phyloP scores from a whole-genome alignment of 2,888 invertebrate genomes.

The Chydorus sphaericus region DNA sequence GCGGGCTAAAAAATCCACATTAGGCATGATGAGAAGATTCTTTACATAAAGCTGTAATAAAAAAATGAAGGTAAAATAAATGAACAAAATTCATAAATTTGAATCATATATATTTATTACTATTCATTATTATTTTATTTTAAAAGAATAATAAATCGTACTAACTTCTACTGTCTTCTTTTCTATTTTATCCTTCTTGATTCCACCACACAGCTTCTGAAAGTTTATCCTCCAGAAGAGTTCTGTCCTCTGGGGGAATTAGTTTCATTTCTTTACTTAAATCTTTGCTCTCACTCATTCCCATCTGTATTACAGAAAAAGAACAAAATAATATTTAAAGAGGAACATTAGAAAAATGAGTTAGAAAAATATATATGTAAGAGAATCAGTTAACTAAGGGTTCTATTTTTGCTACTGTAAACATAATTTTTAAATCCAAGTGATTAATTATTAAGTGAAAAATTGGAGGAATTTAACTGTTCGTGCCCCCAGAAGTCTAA shows the following conservation, averaged over 20 bases:
- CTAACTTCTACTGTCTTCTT: background rate
- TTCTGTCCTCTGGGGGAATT: constrained; percentile 6
- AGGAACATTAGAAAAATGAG: too few species aligned
- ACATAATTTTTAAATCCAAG: too few species aligned
- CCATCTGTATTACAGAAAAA: background rate
- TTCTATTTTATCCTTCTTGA: constrained; percentile 3
- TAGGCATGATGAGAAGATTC: background rate
- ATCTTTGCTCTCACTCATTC: constrained; percentile 8
- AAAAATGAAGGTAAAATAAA: background rate
- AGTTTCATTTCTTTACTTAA: constrained; percentile 5
- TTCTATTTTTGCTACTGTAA: too few species aligned
- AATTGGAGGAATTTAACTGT: too few species aligned
- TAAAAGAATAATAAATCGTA: background rate
- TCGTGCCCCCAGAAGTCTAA: too few species aligned
- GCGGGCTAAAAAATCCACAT: background rate
- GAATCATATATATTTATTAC: background rate
- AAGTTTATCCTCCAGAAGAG: background rate
- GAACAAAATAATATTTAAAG: background rate
- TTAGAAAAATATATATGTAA: too few species aligned
- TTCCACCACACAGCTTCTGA: background rate
- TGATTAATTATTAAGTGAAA: too few species aligned
- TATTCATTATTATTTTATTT: background rate
- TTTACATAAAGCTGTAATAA: background rate
- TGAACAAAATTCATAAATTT: too few species aligned
- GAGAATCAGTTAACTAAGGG: too few species aligned